Evolutionary conservation across 2,113 vertebrate genomes (phyloP).

Genomic region (Macrotus californicus): DNA sequence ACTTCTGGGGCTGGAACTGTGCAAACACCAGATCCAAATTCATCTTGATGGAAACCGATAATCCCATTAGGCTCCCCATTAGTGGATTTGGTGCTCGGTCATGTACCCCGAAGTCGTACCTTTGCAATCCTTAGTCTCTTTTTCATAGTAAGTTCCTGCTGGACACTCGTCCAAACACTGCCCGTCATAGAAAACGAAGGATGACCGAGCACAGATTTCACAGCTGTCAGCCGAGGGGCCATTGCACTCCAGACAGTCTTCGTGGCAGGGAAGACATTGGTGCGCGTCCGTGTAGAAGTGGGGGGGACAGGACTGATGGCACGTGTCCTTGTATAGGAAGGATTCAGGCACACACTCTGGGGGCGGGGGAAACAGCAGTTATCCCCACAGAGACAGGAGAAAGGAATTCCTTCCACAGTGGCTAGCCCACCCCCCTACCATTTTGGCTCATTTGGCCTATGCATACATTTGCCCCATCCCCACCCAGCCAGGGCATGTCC

Average conservation of each 20-base stretch:
- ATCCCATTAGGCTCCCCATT: not conserved
- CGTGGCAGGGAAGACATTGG: constrained; percentile 85
- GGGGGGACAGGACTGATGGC: constrained; percentile 84
- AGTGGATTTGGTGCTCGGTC: accelerated
- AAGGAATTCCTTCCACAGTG: not conserved
- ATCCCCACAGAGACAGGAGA: not conserved
- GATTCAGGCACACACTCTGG: constrained; percentile 84
- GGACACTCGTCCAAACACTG: constrained; percentile 85
- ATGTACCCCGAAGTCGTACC: constrained; percentile 73
- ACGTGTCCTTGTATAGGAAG: constrained; percentile 82
- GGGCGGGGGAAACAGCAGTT: not conserved
- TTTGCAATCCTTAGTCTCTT: constrained; percentile 79
- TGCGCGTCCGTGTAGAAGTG: constrained; percentile 78
- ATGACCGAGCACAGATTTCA: constrained; percentile 69
- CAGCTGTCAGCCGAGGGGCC: constrained; percentile 87
- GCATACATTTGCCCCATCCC: not conserved
- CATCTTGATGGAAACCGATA: not conserved
- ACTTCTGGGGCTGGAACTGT: not conserved
- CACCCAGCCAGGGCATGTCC: no score
- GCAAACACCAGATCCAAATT: not conserved
- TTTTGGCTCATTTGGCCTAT: not conserved
- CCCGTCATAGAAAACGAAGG: constrained; percentile 78
- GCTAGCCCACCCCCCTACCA: not conserved
- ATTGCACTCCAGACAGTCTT: constrained; percentile 81
- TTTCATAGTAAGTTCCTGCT: constrained; percentile 80